Evolutionary conservation across 2,113 vertebrate genomes (phyloP), one percentile per base, ranked within the genome.

Genomic region (Henicopernis longicauda): DNA sequence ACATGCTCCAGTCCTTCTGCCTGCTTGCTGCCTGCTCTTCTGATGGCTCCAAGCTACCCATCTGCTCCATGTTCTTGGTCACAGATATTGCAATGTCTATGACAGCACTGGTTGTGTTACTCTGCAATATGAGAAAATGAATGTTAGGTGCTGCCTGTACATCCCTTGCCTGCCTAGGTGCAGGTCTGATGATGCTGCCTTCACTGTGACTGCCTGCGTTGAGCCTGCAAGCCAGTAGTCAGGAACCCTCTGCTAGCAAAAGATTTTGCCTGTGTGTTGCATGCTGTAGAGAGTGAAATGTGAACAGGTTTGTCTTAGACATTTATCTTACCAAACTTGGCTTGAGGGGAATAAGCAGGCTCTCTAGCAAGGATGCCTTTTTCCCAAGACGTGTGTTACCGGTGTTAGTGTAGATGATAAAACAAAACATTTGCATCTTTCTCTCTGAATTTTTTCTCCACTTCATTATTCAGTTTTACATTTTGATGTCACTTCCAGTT

Each of bases 401-500:
- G 0, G 0, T 6, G 34, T 65, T 89, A 36, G 38, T 26, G 44
- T 55, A 67, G 81, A 57, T 89, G 91, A 93, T 82, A 82, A 93
- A 90, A 79, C 57, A 74, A 84, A 77, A 71, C 78, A 49, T n/a
- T 4, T 50, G 74, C 32, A 13, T 85, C 74, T 77, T 82, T 91
- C 85, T 86, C 74, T 77, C 65, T 67, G 58, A 69, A 22, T 84
- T 95, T 79, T 55, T 61, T 87, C 58, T 66, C 49, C 10, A 32
- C 58, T 88, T 86, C 77, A 32, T 95, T 93, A 93, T 91, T 84
- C 67, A 38, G 42, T 82, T 91, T 93, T 85, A 88, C 84, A 66
- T 91, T 82, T 95, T 89, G 32, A 65, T 89, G 84, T 87, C 74
- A 77, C 58, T 93, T 96, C 82, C 67, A 82, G 66, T 87, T 90